Percentiles rank a stretch among this genome's conserved stretches.
Evolutionary conservation across 35 echinoderm and acorn worm species (phyloP).

Genomic region (Nesometra sesokonis): DNA sequence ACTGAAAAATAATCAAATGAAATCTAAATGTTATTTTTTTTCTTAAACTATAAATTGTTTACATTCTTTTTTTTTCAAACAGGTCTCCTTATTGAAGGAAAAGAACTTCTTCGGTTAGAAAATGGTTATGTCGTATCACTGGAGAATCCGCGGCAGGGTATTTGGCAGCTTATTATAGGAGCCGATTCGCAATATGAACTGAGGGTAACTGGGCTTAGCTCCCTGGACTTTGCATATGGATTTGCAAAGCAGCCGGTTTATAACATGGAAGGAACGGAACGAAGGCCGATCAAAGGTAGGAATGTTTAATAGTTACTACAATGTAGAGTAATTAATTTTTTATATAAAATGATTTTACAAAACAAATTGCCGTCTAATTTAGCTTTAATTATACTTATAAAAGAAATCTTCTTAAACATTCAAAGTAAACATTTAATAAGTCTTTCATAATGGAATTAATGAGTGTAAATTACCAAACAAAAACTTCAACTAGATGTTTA

Average conservation of each 20-base stretch:
- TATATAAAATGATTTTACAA: no score
- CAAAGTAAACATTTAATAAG: no score
- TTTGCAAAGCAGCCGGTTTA: conserved; percentile 41
- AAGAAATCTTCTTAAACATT: no score
- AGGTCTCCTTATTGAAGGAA: not conserved
- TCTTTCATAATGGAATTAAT: no score
- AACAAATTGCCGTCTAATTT: no score
- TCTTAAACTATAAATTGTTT: not conserved
- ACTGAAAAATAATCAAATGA: no score
- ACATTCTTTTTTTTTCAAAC: not conserved
- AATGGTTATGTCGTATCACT: conserved; percentile 78
- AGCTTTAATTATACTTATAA: no score
- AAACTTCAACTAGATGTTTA: no score
- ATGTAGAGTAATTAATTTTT: no score
- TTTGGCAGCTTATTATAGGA: conserved; percentile 39
- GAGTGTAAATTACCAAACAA: no score
- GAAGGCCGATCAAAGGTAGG: conserved; percentile 77
- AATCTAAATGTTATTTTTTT: no score
- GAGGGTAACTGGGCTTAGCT: conserved; percentile 70
- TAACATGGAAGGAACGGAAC: conserved; percentile 38
- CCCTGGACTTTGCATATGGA: conserved; percentile 71
- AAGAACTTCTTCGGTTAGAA: conserved; percentile 57
- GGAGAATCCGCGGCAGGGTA: conserved; percentile 55
- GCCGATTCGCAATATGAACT: conserved; percentile 36
- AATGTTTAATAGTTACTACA: no score